Conservation (phyloP, 2,797 vertebrate species). For the Protosalanx chinensis region DNA sequence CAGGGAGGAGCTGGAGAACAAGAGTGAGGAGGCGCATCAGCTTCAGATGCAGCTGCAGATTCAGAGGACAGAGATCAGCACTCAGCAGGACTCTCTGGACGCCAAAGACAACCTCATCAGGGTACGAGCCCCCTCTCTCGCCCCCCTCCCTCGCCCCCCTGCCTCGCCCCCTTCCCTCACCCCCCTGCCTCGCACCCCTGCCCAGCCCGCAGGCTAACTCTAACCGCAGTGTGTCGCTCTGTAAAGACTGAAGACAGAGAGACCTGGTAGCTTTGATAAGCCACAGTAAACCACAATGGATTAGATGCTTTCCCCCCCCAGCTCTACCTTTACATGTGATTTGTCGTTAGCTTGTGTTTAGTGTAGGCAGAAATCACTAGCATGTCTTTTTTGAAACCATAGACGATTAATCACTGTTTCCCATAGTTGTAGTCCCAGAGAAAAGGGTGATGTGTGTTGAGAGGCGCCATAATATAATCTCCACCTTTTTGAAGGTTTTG, state of each 20-base stretch:
- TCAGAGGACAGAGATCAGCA: constrained; percentile 89
- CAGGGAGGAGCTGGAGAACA: constrained; percentile 96
- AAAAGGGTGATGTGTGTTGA: constrained; percentile 47
- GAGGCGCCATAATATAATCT: constrained; percentile 75
- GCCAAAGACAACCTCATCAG: constrained; percentile 82
- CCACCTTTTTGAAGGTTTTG: constrained; percentile 75
- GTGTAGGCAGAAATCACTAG: not conserved
- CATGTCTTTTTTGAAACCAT: not conserved
- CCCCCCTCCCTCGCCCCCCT: no score
- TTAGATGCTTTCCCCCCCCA: not conserved
- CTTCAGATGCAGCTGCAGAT: constrained; percentile 98
- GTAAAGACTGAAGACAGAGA: no score
- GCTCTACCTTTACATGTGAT: no score
- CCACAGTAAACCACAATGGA: not conserved
- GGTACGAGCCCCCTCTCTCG: constrained; percentile 61
- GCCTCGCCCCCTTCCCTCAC: not conserved
- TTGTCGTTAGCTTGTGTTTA: not conserved
- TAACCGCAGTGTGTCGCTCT: not conserved
- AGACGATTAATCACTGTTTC: not conserved
- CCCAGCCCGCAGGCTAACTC: not conserved
- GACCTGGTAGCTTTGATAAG: no score
- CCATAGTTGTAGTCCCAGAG: not conserved
- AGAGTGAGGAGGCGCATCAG: constrained; percentile 97
- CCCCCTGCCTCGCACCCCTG: no score
- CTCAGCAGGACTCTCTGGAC: constrained; percentile 83